Base-by-base conservation (phyloP, 1,140 invertebrate genomes). In the Elymnias hypermnestra region DNA sequence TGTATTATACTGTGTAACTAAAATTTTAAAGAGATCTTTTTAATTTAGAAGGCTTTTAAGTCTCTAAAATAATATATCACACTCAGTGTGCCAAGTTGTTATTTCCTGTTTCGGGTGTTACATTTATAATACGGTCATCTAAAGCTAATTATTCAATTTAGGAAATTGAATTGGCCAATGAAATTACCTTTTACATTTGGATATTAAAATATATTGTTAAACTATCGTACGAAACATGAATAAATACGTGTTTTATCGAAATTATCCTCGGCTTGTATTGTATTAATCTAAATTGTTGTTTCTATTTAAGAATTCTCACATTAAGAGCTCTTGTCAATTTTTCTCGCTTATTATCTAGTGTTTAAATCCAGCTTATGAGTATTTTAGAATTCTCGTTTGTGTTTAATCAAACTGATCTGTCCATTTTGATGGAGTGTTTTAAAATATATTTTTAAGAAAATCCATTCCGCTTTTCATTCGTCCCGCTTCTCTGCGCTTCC, bases 381-480 rank as follows among this genome's bases (percentile, higher is more conserved):
- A 42, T 31, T 22, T 61, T 54, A 64, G 43, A 61, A 59, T 62
- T 64, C 53, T 53, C 22, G 57, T 74, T 67, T 65, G 51, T 65
- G 66, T 69, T 63, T 68, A 55, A 36, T 60, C 64, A 53, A 72
- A 70, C 47, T 64, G 45, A 72, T 74, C 70, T 79, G 76, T 83
- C 72, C 78, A 79, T 81, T 84, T 78, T 70, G 40, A 73, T 69
- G 63, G 69, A 73, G 67, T 69, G 58, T 79, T 72, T 68, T 69
- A 52, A 84, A 82, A 84, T 83, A 84, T 82, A 84, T 83, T 84
- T 76, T 72, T 79, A 75, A 59, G 61, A 72, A 82, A 82, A 70
- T 63, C 55, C 72, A 69, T 67, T 68, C 50, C 45, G 75, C 81
- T 82, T 84, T 84, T 57, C 53, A 81, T 76, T 78, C 62, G 55